Base-by-base conservation (phyloP, 2,888 invertebrate species). In the Leucozona laternaria region DNA sequence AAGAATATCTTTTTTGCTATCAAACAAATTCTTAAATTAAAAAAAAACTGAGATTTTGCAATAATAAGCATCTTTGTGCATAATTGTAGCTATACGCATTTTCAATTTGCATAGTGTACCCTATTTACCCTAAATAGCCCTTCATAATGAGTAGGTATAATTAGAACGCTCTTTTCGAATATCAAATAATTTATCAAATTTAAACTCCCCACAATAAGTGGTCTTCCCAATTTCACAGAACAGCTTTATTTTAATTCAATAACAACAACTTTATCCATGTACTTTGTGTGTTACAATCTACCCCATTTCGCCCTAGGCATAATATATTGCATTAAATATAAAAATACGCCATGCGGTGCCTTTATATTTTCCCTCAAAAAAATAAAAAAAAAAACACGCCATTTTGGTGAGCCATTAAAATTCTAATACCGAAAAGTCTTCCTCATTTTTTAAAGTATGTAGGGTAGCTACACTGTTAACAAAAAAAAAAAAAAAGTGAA, bases 351-450 rank as follows among this genome's bases (percentile, higher is more conserved):
- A 34, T 58, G 45, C 55, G 64, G 70, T 45, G n/a, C 13, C 22
- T 57, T 45, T 45, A 20, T 43, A 20, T 34, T 62, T 40, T 37
- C 17, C n/a, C 8, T 13, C 5, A 17, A 57, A 34, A n/a, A n/a
- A 58, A 17, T 34, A 34, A 31, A 58, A 37, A 58, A 58, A 79
- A 79, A 78, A 73, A 70, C 75, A 79, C 62, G 79, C 58, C 83
- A 83, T 79, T 79, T 82, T 71, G 66, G 71, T 71, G 62, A 40
- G 64, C 66, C 82, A 78, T 78, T 72, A 79, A 83, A 79, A 83
- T 70, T 31, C 60, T 68, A 68, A 78, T 78, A 57, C 66, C 43
- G 10, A 64, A 72, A 82, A 72, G 53, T 53, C 78, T 77, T 72
- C 34, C 48, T 50, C 8, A 50, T 50, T 34, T 48, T 48, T 62